phyloP scores from a whole-genome alignment of 2,113 vertebrate species.

The Bettongia penicillata region DNA sequence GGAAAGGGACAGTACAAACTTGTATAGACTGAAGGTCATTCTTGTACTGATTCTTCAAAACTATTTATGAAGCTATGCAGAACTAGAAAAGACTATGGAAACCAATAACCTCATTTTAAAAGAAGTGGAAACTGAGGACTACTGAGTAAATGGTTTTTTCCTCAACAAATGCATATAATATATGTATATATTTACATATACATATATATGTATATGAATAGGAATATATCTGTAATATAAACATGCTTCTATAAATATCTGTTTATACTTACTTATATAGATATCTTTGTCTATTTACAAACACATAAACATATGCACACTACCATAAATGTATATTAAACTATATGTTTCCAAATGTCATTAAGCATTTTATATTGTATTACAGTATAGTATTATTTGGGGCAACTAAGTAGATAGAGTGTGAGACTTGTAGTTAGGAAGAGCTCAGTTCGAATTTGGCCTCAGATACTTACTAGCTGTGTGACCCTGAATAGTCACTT shows the following conservation, averaged over 20 bases:
- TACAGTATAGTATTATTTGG: neutral
- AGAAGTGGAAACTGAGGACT: neutral
- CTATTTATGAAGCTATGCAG: neutral
- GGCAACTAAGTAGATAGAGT: too few species aligned
- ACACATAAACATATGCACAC: too few species aligned
- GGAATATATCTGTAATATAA: too few species aligned
- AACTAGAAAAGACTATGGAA: neutral
- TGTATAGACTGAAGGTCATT: neutral
- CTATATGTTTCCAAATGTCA: neutral
- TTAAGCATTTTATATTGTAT: neutral
- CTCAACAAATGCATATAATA: neutral
- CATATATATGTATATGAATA: too few species aligned
- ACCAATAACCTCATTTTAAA: neutral
- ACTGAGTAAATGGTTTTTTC: neutral
- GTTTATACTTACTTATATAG: neutral
- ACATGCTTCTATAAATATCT: neutral
- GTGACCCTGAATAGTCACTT: too few species aligned
- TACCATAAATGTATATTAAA: neutral
- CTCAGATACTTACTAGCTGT: too few species aligned
- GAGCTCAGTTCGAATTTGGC: too few species aligned
- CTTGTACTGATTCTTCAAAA: constrained; percentile 6
- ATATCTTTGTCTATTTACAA: neutral
- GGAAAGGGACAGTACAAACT: neutral
- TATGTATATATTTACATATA: too few species aligned
- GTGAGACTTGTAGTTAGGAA: too few species aligned